Conservation (phyloP, 1,140 invertebrate species). For the Neodiprion virginianus region DNA sequence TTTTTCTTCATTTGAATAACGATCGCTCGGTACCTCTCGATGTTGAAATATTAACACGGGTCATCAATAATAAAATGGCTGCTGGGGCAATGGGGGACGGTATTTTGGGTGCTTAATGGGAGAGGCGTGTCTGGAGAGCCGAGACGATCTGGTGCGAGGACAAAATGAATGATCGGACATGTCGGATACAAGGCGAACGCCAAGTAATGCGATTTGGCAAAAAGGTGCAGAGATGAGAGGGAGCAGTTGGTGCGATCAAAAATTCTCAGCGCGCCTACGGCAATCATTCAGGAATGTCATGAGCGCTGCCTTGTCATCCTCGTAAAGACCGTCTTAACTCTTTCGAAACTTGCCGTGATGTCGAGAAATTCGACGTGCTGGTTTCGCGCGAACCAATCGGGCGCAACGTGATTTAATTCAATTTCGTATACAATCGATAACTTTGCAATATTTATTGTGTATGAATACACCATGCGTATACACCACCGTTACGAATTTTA, state of each 20-base stretch:
- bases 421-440: too few relatives aligned
- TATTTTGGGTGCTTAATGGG: slow-evolving; percentile 18
- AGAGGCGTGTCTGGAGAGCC: not conserved
- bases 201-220: slow-evolving; percentile 11
- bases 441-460: too few relatives aligned
- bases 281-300: slow-evolving; percentile 38
- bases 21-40: not conserved
- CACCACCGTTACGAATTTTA: too few relatives aligned
- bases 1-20: slow-evolving; percentile 1
- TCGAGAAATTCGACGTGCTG: too few relatives aligned
- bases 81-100: not conserved
- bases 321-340: too few relatives aligned
- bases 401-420: too few relatives aligned
- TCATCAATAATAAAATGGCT: slow-evolving; percentile 4
- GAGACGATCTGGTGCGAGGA: slow-evolving; percentile 7
- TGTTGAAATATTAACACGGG: slow-evolving; percentile 3
- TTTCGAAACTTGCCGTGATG: too few relatives aligned
- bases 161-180: slow-evolving; percentile 23
- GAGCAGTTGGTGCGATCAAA: slow-evolving; percentile 25
- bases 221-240: slow-evolving; percentile 14
- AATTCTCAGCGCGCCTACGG: slow-evolving; percentile 30
- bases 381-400: too few relatives aligned
- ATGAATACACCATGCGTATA: too few relatives aligned
- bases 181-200: slow-evolving; percentile 17
- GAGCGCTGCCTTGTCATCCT: slow-evolving; percentile 18